A percentile compares a stretch with the other conserved stretches of the same genome.
These are phyloP conservation scores for Lasioglossum villosulum DNA, from an alignment of 2,888 invertebrate genomes.

Conservation along the genomic window DNA sequence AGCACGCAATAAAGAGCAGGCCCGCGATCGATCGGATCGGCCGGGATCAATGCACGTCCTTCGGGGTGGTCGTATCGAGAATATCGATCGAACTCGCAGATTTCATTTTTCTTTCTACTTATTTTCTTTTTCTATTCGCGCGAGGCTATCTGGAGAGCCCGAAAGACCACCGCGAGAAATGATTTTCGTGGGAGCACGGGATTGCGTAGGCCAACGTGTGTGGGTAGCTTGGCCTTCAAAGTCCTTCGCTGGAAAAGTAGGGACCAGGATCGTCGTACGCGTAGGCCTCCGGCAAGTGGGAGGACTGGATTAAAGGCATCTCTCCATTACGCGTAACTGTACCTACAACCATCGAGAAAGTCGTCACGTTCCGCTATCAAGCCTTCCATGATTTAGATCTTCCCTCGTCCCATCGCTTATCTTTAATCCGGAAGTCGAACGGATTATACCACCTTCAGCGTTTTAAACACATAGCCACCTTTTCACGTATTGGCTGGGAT, in stretches of 20 bases:
- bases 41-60: conserved; percentile 64
- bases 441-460: neutral
- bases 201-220: conserved; percentile 71
- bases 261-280: conserved; percentile 65
- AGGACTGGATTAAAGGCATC: conserved; percentile 71
- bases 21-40: conserved; percentile 22
- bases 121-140: neutral
- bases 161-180: conserved; percentile 24
- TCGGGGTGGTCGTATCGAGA: conserved; percentile 39
- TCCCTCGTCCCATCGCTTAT: neutral
- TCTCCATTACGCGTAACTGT: conserved; percentile 68
- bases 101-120: conserved; percentile 22
- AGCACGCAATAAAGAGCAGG: conserved; percentile 13
- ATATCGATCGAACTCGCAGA: conserved; percentile 44
- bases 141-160: conserved; percentile 11
- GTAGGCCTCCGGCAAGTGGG: conserved; percentile 74
- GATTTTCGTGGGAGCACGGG: conserved; percentile 30
- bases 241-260: conserved; percentile 75
- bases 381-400: conserved; percentile 21
- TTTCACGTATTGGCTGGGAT: neutral
- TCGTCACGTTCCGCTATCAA: conserved; percentile 38
- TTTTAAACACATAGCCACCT: neutral
- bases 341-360: conserved; percentile 57
- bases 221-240: conserved; percentile 78
- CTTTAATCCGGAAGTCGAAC: neutral